These are phyloP conservation scores for Liasis olivaceus DNA, from an alignment of 2,797 vertebrate genomes.

Conservation along the genomic window DNA sequence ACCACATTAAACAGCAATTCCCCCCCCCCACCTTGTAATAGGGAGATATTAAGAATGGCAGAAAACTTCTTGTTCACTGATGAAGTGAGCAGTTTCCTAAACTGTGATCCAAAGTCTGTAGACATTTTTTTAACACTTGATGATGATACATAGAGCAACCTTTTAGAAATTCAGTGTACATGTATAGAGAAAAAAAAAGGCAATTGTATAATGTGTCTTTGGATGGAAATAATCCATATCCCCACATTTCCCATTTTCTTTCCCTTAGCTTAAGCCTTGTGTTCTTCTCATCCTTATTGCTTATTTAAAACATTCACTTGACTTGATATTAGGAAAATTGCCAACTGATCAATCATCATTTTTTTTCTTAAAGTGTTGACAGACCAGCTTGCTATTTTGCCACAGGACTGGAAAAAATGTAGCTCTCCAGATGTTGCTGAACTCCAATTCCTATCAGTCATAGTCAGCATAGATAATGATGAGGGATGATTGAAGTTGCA, in stretches of 20 bases:
- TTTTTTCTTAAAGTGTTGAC: neutral
- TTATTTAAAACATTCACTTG: neutral
- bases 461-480: neutral
- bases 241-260: neutral
- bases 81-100: neutral
- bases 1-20: neutral
- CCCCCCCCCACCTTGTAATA: neutral
- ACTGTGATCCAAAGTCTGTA: neutral
- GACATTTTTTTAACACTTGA: neutral
- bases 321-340: neutral
- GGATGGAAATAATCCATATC: neutral
- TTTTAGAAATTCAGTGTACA: neutral
- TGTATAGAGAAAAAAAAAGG: neutral
- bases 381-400: neutral
- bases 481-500: neutral
- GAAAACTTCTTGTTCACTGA: neutral
- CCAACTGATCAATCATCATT: neutral
- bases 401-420: neutral
- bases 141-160: neutral
- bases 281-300: neutral
- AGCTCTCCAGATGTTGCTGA: neutral
- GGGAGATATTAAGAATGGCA: neutral
- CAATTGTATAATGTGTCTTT: neutral
- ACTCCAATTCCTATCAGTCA: neutral
- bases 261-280: neutral